phyloP scores from a whole-genome alignment of 2,888 invertebrate species.

The Prenolepis imparis region DNA sequence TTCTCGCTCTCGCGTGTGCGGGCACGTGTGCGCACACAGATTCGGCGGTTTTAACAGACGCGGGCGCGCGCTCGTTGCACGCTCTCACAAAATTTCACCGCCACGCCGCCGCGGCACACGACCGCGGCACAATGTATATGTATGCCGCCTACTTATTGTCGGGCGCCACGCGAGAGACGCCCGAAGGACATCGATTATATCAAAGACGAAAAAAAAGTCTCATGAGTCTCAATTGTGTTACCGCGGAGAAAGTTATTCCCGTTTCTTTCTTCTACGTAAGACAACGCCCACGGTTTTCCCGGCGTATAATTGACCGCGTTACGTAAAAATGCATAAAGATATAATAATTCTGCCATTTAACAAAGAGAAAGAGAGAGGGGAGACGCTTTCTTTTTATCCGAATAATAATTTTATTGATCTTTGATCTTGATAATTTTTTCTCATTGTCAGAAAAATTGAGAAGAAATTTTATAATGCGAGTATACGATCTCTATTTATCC shows the following conservation, averaged over 20 bases:
- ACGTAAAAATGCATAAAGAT: constrained; percentile 44
- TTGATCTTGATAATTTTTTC: neutral
- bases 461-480: neutral
- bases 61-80: constrained; percentile 8
- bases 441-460: neutral
- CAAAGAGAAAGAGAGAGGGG: neutral
- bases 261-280: constrained; percentile 40
- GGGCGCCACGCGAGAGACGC: constrained; percentile 47
- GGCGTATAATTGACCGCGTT: constrained; percentile 21
- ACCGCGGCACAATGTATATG: constrained; percentile 30
- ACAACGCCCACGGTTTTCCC: constrained; percentile 43
- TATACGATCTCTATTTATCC: neutral
- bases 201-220: constrained; percentile 59
- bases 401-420: neutral
- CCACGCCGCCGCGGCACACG: constrained; percentile 50
- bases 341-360: constrained; percentile 9
- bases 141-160: constrained; percentile 34
- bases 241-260: constrained; percentile 62
- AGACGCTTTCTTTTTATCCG: constrained; percentile 12
- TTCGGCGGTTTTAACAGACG: constrained; percentile 69
- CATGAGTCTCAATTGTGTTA: constrained; percentile 50
- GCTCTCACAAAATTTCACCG: constrained; percentile 73
- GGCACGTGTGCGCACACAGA: constrained; percentile 70
- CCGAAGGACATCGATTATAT: constrained; percentile 67
- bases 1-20: constrained; percentile 65